These are phyloP conservation scores for Telmatochromis sp. DNA, from an alignment of 2,113 vertebrate genomes.

Conservation along the genomic window DNA sequence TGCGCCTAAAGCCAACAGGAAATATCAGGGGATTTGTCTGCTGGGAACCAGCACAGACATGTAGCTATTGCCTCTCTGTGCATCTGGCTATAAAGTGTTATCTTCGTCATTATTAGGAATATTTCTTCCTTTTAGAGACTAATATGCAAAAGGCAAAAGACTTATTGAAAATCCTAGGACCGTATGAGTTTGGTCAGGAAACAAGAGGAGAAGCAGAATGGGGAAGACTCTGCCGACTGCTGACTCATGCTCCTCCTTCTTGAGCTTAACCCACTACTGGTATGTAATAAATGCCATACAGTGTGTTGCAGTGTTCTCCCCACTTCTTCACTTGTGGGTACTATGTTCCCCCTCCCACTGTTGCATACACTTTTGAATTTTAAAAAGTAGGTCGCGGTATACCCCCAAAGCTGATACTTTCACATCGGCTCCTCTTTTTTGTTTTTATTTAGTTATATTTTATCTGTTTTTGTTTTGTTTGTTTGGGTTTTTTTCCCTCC, in stretches of 20 bases:
- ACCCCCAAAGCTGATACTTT: background rate
- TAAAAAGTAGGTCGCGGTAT: constrained; percentile 29
- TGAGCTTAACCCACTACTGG: background rate
- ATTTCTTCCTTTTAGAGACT: background rate
- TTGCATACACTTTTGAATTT: background rate
- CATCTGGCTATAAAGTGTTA: background rate
- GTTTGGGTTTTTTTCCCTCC: fast-evolving
- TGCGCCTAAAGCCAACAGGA: constrained; percentile 55
- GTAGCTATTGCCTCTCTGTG: background rate
- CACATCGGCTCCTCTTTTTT: background rate
- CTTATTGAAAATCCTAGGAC: background rate
- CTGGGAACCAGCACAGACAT: background rate
- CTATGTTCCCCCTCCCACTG: background rate
- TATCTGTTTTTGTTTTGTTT: background rate
- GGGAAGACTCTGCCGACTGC: background rate
- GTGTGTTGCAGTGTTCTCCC: background rate
- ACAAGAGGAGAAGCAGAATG: background rate
- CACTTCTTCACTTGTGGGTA: background rate
- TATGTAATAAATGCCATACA: background rate
- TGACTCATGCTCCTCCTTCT: constrained; percentile 6
- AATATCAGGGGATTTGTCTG: constrained; percentile 40
- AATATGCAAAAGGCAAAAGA: background rate
- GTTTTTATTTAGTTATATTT: background rate
- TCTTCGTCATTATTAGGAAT: background rate
- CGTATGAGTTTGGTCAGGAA: constrained; percentile 2